Conservation (phyloP, 2,888 invertebrate species). For the Drosophila pseudotakahashii region DNA sequence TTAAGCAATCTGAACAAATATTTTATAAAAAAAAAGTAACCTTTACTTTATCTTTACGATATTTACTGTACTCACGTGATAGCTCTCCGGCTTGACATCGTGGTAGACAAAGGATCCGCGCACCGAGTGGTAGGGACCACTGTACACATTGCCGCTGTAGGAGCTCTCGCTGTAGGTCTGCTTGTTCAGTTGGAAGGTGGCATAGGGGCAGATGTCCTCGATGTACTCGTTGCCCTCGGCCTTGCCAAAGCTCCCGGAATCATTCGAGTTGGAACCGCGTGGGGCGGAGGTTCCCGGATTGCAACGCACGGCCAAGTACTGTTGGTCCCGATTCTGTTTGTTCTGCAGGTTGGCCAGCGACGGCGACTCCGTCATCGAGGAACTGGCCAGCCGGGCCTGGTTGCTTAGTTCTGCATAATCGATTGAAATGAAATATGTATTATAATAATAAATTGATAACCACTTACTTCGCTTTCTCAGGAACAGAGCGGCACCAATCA, state of each 20-base stretch:
- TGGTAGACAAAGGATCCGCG: slow-evolving; percentile 95
- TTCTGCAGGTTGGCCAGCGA: slow-evolving; percentile 92
- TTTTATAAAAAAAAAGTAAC: too few species aligned
- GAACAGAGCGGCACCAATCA: slow-evolving; percentile 89
- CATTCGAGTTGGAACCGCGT: slow-evolving; percentile 84
- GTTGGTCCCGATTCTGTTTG: slow-evolving; percentile 91
- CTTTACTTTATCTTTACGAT: too few species aligned
- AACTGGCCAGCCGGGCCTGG: slow-evolving; percentile 84
- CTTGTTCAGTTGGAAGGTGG: slow-evolving; percentile 95
- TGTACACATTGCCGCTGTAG: slow-evolving; percentile 94
- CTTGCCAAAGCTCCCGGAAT: slow-evolving; percentile 86
- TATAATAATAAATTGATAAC: too few species aligned
- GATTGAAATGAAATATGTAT: too few species aligned
- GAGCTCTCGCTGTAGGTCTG: slow-evolving; percentile 95
- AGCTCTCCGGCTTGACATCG: slow-evolving; percentile 89
- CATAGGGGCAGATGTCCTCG: slow-evolving; percentile 96
- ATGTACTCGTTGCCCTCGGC: slow-evolving; percentile 90
- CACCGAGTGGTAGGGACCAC: slow-evolving; percentile 94
- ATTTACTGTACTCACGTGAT: slow-evolving; percentile 79
- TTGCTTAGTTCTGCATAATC: slow-evolving; percentile 83
- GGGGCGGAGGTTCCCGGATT: slow-evolving; percentile 85
- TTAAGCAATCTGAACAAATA: too few species aligned
- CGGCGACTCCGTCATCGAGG: slow-evolving; percentile 89
- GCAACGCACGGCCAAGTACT: slow-evolving; percentile 89
- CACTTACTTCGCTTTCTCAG: slow-evolving; percentile 89